Conservation (phyloP, 2,113 vertebrate genomes). For the Pantherophis guttatus region DNA sequence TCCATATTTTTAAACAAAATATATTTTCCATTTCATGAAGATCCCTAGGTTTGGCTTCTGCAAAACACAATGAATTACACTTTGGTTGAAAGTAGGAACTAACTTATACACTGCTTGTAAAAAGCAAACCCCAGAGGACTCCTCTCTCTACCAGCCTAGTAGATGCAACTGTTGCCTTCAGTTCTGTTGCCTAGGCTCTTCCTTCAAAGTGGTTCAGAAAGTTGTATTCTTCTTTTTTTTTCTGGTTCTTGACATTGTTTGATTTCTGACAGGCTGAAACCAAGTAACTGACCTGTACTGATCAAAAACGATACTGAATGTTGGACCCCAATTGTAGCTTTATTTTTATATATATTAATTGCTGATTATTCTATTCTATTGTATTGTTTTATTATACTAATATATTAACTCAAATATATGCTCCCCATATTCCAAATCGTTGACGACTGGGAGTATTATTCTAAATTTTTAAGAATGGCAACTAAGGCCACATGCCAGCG, state of each 20-base stretch:
- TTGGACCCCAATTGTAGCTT: no score
- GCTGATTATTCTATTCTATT: no score
- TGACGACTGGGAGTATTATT: neutral
- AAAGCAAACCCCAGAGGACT: neutral
- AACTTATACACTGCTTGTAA: neutral
- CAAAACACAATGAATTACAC: neutral
- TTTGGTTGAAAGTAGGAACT: neutral
- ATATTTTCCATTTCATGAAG: neutral
- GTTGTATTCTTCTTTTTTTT: neutral
- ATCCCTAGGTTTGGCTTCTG: neutral
- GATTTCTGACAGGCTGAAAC: neutral
- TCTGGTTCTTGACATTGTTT: neutral
- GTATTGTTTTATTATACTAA: neutral
- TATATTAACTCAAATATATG: neutral
- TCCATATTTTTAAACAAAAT: neutral
- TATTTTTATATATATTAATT: no score
- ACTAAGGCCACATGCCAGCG: neutral
- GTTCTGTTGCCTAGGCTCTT: neutral
- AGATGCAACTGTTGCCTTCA: neutral
- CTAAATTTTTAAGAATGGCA: neutral
- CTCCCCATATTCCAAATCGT: neutral
- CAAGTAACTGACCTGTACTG: no score
- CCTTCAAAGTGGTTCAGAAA: neutral
- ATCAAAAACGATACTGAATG: no score
- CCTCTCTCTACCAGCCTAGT: no score